These are phyloP conservation scores for Heterodera schachtii DNA, from an alignment of 1,140 invertebrate species.

Conservation along the genomic window DNA sequence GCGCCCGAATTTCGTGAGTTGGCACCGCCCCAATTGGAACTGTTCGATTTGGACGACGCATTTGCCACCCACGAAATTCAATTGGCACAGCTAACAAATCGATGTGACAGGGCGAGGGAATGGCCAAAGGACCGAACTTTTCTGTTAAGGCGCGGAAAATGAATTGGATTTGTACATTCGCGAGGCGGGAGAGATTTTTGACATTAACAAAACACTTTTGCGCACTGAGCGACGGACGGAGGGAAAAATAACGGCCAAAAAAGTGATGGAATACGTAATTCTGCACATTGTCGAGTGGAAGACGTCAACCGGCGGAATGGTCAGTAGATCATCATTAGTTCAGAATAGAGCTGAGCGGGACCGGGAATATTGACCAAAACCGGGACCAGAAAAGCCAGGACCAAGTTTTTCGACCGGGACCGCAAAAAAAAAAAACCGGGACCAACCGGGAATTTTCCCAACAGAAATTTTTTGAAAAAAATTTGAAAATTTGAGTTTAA, in stretches of 20 bases:
- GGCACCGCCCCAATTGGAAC: conserved; percentile 84
- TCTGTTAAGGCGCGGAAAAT: conserved; percentile 70
- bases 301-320: conserved; percentile 35
- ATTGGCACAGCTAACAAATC: conserved; percentile 87
- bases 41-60: conserved; percentile 95
- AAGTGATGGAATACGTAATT: conserved; percentile 71
- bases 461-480: too few relatives aligned
- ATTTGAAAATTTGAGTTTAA: too few relatives aligned
- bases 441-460: too few relatives aligned
- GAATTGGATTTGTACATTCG: conserved; percentile 84
- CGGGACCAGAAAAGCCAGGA: too few relatives aligned
- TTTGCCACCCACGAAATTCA: conserved; percentile 81
- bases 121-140: not conserved
- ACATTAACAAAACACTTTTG: conserved; percentile 67
- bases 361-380: too few relatives aligned
- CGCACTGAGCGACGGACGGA: conserved; percentile 46
- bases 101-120: conserved; percentile 71
- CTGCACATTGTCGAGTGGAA: conserved; percentile 72
- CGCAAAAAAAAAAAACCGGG: too few relatives aligned
- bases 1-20: conserved; percentile 90
- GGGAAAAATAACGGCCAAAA: conserved; percentile 68
- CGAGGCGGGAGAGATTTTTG: conserved; percentile 83
- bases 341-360: too few relatives aligned
- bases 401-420: too few relatives aligned
- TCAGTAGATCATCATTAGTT: not conserved